Conservation (phyloP, 2,797 vertebrate species). For the Pantherophis vulpinus region DNA sequence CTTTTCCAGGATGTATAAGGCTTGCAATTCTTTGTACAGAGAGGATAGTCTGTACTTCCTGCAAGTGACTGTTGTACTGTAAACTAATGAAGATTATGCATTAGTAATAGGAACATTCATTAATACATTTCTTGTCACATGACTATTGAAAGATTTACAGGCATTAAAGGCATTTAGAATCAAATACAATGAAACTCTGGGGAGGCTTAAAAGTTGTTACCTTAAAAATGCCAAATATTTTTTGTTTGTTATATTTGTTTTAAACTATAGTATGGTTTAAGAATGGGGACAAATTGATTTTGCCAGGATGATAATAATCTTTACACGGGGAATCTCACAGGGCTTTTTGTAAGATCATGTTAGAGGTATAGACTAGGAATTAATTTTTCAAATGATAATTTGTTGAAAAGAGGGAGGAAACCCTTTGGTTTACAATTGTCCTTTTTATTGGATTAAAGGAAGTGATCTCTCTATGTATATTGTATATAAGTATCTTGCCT, state of each 20-base stretch:
- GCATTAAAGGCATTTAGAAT: conserved; percentile 57
- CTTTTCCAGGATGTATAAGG: conserved; percentile 39
- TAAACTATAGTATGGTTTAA: conserved; percentile 13
- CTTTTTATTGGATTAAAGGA: background rate
- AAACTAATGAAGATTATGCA: conserved; percentile 26
- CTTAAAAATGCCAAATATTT: conserved; percentile 1
- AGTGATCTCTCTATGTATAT: background rate
- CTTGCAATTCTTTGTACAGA: conserved; percentile 1
- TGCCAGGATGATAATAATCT: conserved; percentile 28
- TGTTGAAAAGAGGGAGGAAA: conserved; percentile 2
- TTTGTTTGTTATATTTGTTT: background rate
- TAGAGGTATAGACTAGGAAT: background rate
- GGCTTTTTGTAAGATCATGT: background rate
- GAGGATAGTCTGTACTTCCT: background rate
- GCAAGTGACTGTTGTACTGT: conserved; percentile 29
- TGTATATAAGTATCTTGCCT: background rate
- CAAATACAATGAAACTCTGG: conserved; percentile 58
- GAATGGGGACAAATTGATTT: conserved; percentile 11
- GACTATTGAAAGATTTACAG: conserved; percentile 47
- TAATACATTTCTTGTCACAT: background rate
- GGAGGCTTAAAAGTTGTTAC: conserved; percentile 23
- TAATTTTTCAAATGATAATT: background rate
- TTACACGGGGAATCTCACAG: background rate
- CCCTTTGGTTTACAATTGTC: background rate
- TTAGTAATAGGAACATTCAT: background rate